phyloP scores from a whole-genome alignment of 2,113 vertebrate species.

The Bothrops jararaca region DNA sequence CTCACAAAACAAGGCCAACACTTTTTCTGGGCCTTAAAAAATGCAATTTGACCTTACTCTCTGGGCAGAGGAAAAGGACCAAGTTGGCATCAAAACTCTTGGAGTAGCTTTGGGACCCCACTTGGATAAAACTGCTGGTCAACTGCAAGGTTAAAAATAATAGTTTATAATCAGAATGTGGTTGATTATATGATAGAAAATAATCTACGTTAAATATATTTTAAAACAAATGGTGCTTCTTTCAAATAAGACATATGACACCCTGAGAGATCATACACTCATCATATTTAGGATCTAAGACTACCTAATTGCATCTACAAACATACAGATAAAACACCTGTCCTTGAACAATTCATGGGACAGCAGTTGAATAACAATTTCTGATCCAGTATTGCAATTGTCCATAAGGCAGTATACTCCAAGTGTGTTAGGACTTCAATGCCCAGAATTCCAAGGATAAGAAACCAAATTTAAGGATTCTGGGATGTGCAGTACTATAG shows the following conservation, averaged over 20 bases:
- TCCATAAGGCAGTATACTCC: not conserved
- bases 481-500: not conserved
- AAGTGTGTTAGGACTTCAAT: not conserved
- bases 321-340: not conserved
- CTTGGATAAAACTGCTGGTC: not conserved
- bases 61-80: not conserved
- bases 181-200: not conserved
- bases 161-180: not conserved
- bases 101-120: not conserved
- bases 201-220: not conserved
- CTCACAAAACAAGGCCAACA: not conserved
- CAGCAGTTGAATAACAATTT: not conserved
- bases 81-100: not conserved
- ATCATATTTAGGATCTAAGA: not conserved
- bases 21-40: not conserved
- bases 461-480: not conserved
- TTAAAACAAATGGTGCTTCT: not conserved
- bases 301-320: not conserved
- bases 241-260: not conserved
- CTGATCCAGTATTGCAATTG: not conserved
- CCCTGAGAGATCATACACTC: not conserved
- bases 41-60: not conserved
- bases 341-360: not conserved
- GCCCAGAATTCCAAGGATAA: not conserved
- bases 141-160: not conserved